Evolutionary conservation across 2,113 vertebrate species (phyloP).

Genomic region (Callithrix jacchus): DNA sequence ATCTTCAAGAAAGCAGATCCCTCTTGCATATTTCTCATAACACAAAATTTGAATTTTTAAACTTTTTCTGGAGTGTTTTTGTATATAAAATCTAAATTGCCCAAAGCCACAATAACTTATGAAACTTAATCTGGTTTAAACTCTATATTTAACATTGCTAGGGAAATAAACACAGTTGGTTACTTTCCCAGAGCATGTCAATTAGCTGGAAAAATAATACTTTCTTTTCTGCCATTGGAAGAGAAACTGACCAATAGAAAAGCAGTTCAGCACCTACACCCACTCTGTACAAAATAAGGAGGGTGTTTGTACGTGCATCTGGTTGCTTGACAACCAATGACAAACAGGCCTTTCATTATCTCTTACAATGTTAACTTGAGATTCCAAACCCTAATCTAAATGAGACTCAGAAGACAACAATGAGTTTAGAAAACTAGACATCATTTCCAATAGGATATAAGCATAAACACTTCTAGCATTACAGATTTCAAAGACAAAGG

Average conservation of each 20-base stretch:
- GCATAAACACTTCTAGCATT: neutral
- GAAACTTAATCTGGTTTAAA: neutral
- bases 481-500: constrained; percentile 15
- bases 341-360: constrained; percentile 56
- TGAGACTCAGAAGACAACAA: neutral
- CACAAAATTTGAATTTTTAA: constrained; percentile 19
- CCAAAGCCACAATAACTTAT: constrained; percentile 23
- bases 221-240: constrained; percentile 65
- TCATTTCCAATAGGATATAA: neutral
- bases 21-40: neutral
- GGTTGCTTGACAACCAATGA: constrained; percentile 46
- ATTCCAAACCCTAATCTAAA: constrained; percentile 5
- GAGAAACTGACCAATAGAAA: constrained; percentile 66
- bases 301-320: neutral
- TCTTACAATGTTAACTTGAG: constrained; percentile 49
- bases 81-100: neutral
- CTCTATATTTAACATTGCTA: constrained; percentile 56
- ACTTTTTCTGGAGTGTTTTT: neutral
- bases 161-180: constrained; percentile 28
- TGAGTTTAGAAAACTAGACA: neutral
- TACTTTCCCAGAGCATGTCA: constrained; percentile 57
- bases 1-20: neutral
- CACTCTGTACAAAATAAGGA: constrained; percentile 58
- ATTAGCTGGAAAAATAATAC: constrained; percentile 64
- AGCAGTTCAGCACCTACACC: constrained; percentile 62